Evolutionary conservation across 2,113 vertebrate genomes (phyloP).

Genomic region (Pollachius pollachius): DNA sequence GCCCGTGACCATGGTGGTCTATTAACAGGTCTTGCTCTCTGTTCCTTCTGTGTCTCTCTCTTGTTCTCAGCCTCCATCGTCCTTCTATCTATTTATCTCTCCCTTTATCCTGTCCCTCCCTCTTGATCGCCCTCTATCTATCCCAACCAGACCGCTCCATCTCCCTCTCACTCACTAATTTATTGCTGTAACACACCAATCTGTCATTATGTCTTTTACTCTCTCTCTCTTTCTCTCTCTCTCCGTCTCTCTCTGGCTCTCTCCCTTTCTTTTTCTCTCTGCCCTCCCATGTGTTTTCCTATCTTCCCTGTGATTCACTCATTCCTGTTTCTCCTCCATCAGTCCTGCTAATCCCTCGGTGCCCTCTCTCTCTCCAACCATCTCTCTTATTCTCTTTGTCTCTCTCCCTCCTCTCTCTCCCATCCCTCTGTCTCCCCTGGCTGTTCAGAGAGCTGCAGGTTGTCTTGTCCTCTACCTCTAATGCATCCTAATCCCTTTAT

Average conservation of each 20-base stretch:
- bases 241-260: conserved; percentile 1
- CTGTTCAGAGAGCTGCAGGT: not conserved
- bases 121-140: not conserved
- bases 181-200: not conserved
- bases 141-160: not conserved
- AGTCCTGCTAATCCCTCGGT: too few relatives aligned
- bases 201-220: not conserved
- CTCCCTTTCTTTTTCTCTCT: not conserved
- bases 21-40: conserved; percentile 6
- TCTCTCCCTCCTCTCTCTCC: not conserved
- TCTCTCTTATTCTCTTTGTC: not conserved
- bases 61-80: not conserved
- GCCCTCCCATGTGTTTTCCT: not conserved
- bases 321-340: too few relatives aligned
- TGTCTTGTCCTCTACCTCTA: too few relatives aligned
- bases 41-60: not conserved
- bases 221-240: not conserved
- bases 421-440: not conserved
- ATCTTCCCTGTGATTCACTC: not conserved
- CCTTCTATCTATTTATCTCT: not conserved
- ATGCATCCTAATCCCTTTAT: not conserved
- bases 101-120: not conserved
- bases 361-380: not conserved
- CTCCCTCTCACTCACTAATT: not conserved
- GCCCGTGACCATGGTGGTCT: not conserved